phyloP scores from a whole-genome alignment of 2,113 vertebrate genomes.

The Hucho hucho region DNA sequence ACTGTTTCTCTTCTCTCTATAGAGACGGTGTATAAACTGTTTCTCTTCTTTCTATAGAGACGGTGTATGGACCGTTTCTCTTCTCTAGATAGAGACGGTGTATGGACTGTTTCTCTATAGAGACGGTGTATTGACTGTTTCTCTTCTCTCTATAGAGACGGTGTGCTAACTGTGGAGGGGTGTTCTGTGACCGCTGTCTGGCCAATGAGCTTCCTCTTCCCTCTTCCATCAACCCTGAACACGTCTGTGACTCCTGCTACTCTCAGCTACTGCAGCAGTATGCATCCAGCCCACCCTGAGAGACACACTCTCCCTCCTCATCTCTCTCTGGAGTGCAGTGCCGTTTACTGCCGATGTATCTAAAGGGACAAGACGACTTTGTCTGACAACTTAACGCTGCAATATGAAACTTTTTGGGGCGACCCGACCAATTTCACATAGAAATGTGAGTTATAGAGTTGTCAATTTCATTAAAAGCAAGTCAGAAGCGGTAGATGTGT shows the following conservation, averaged over 20 bases:
- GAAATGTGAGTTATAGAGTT: no score
- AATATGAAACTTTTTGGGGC: no score
- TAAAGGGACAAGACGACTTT: neutral
- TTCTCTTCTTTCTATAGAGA: no score
- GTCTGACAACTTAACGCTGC: no score
- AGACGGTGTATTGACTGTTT: neutral
- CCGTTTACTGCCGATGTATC: neutral
- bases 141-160: constrained; percentile 67
- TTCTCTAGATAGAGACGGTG: no score
- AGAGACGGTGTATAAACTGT: no score
- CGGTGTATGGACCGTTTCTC: no score
- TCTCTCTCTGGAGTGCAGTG: neutral
- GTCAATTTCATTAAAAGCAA: no score
- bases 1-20: no score
- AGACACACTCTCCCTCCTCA: neutral
- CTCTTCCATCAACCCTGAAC: constrained; percentile 86
- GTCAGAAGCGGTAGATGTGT: no score
- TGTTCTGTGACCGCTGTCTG: constrained; percentile 83
- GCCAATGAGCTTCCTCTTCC: constrained; percentile 84
- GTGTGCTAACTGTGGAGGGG: constrained; percentile 84
- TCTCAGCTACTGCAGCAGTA: constrained; percentile 82
- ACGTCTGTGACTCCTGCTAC: constrained; percentile 82
- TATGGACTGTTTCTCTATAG: no score
- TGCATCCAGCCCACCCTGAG: constrained; percentile 78
- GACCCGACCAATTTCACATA: no score